Base-by-base conservation (phyloP, 2,888 invertebrate species). In the Papilio gigon region DNA sequence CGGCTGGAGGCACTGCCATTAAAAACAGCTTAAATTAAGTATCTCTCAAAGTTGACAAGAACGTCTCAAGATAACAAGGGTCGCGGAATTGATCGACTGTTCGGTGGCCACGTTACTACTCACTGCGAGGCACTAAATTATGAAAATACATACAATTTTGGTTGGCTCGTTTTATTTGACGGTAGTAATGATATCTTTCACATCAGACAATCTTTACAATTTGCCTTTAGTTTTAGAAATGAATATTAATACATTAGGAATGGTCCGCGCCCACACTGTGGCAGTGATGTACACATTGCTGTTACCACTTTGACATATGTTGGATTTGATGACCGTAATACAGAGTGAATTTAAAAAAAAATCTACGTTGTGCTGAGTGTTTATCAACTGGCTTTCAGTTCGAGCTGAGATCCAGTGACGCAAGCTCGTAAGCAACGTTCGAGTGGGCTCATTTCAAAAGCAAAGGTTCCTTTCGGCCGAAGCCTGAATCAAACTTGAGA, bases 11-110 rank as follows among this genome's bases (percentile, higher is more conserved):
- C 22, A 22, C 22, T 22, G 44, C 11, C 47, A 12, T 22, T 47
- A 47, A 47, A 44, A 44, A 44, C 20, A 44, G 44, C 44, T 44
- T 44, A 37, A 37, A 37, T 37, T 37, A 44, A 44, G 20, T 9
- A 44, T 9, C 3, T 3, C 9, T 44, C 9, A 44, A 20, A 44
- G 4, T 4, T 47, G 22, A 22, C 22, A 47, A 47, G 22, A 12
- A 22, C 47, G 22, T 47, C 22, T 47, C 47, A 47, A 50, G 12
- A 50, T 50, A 50, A 50, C 11, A 25, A 50, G 50, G 50, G 22
- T 5, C 25, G 4, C 50, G 5, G 14, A 50, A 47, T 9, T 20
- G 44, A 40, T 40, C 6, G 40, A 17, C 40, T n/a, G 40, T 4
- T 35, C 33, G 33, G 8, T 35, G 33, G 33, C 9, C 9, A 35